Base-by-base conservation (phyloP, 2,888 invertebrate genomes). In the Tipula helvola region DNA sequence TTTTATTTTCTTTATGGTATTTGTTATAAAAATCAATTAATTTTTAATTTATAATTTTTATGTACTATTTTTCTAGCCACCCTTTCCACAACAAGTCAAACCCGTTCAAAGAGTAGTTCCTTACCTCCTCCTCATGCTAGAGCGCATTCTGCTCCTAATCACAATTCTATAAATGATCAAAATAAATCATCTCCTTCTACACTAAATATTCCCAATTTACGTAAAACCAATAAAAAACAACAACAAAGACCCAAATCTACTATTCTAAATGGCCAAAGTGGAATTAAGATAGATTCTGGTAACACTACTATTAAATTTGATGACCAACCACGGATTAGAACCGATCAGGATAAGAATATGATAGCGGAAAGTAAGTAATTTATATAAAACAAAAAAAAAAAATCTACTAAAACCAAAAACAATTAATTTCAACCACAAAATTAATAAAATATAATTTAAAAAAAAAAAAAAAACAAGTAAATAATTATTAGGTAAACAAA, bases 41-140 rank as follows among this genome's bases (percentile, higher is more conserved):
- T 36, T 86, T 86, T 52, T 47, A 44, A 86, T 47, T 86, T 86
- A 47, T 47, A 42, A 44, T 36, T 86, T 89, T 88, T 89, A 89
- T 90, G 90, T 90, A 89, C 88, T 89, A 88, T 92, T 92, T 91
- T 87, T 87, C 93, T 94, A 95, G 95, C 95, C 92, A 94, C 94
- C 94, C 93, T 95, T 93, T 94, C 94, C 93, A 94, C 95, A 93
- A 94, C 94, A 93, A 93, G 93, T 93, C 94, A 94, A 93, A 94
- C 94, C 94, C 94, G 93, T 92, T 93, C 93, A 92, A 94, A 93
- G 93, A 93, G 93, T 93, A 93, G 92, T 92, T 93, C 93, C 91
- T 92, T 93, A 90, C 92, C 93, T 91, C 91, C 93, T 91, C 91
- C 92, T 87, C 92, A 89, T 89, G 91, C 90, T 90, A 91, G 90